phyloP scores from a whole-genome alignment of 2,888 invertebrate genomes.

The Pollenia griseotomentosa region DNA sequence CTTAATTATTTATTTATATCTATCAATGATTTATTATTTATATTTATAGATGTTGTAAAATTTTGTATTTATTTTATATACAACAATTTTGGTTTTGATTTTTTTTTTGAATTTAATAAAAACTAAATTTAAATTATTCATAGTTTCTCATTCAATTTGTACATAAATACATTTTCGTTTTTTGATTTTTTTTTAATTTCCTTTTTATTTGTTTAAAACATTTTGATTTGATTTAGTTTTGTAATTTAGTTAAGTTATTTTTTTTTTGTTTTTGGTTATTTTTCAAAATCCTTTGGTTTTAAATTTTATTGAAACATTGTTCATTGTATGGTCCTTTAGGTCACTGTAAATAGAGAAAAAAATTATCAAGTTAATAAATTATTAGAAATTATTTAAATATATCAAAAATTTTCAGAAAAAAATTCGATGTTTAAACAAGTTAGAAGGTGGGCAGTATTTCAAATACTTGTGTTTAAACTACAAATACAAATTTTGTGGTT shows the following conservation, averaged over 20 bases:
- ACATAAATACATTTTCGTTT: constrained; percentile 31
- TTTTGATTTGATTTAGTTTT: constrained; percentile 51
- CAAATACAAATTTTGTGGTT: too few relatives aligned
- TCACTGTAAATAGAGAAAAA: constrained; percentile 53
- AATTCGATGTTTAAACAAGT: too few relatives aligned
- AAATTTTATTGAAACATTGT: constrained; percentile 43
- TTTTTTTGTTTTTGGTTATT: neutral
- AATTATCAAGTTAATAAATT: neutral
- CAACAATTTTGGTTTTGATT: constrained; percentile 12
- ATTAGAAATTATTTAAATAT: too few relatives aligned
- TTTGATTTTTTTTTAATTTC: neutral
- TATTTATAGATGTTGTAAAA: constrained; percentile 17
- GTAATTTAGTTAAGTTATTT: neutral
- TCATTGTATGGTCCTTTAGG: constrained; percentile 68
- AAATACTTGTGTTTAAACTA: too few relatives aligned
- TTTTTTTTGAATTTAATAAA: neutral
- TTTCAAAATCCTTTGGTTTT: constrained; percentile 51
- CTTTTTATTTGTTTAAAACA: constrained; percentile 38
- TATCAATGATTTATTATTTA: constrained; percentile 20
- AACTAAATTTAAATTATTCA: constrained; percentile 14
- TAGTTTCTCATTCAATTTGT: constrained; percentile 36
- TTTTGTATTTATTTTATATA: constrained; percentile 41
- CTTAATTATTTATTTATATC: constrained; percentile 12
- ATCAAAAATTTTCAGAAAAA: too few relatives aligned
- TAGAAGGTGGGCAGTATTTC: too few relatives aligned